A percentile compares a stretch with the other conserved stretches of the same genome.
phyloP scores from a whole-genome alignment of 2,113 vertebrate genomes.

The sheep (Ovis aries) region DNA sequence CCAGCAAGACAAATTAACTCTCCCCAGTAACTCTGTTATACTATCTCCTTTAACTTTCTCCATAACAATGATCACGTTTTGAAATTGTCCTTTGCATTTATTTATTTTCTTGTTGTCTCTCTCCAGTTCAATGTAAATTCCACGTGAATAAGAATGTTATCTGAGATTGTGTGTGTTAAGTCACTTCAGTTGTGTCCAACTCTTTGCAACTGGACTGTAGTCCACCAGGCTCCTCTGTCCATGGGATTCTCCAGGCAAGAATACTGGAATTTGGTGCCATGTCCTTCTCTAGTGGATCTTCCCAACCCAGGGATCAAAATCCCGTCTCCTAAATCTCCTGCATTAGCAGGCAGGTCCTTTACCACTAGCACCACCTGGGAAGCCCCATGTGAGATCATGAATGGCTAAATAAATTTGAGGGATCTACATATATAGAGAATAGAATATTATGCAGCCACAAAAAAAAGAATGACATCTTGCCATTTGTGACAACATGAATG shows the following conservation, averaged over 20 bases:
- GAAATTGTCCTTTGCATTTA: neutral
- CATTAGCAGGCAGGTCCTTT: neutral
- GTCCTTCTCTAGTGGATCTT: neutral
- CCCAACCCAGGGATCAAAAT: neutral
- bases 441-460: neutral
- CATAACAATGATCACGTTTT: neutral
- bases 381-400: neutral
- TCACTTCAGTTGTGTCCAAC: neutral
- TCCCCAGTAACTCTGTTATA: neutral
- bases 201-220: neutral
- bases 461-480: neutral
- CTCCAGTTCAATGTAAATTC: neutral
- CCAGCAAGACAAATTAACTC: neutral
- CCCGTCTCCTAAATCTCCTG: neutral
- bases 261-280: neutral
- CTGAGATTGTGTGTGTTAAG: neutral
- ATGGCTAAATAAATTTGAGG: neutral
- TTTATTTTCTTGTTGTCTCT: neutral
- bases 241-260: neutral
- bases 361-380: neutral
- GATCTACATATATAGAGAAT: neutral
- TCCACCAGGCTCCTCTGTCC: neutral
- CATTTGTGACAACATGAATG: neutral
- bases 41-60: neutral
- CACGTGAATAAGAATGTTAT: neutral